A percentile compares a stretch with the other conserved stretches of the same genome.
These are phyloP conservation scores for Eretmochelys imbricata DNA, from an alignment of 2,113 vertebrate species.

Conservation along the genomic window DNA sequence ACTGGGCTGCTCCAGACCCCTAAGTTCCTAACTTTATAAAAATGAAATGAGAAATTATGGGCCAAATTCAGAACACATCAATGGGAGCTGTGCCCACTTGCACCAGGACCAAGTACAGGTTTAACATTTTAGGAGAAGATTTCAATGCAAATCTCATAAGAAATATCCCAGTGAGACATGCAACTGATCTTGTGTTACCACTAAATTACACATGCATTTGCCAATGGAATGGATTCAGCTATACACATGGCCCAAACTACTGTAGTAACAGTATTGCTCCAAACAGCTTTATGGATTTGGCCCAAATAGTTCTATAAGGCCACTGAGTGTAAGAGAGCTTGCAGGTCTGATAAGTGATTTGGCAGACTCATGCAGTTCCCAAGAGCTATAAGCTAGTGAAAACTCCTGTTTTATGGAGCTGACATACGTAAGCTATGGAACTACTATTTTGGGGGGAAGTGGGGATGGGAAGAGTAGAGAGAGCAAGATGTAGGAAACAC, in stretches of 20 bases:
- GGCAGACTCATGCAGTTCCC: neutral
- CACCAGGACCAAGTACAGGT: neutral
- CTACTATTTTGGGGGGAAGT: neutral
- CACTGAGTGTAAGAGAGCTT: neutral
- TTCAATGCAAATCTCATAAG: neutral
- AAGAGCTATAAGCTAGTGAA: neutral
- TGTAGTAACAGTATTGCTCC: neutral
- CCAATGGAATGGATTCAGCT: neutral
- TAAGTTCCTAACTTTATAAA: neutral
- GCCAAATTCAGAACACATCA: neutral
- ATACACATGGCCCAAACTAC: fast-evolving
- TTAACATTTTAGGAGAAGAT: neutral
- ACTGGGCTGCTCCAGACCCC: neutral
- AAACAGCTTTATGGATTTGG: neutral
- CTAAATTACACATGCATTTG: too few species aligned
- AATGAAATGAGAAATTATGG: neutral
- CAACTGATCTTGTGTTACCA: fast-evolving
- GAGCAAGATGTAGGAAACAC: neutral
- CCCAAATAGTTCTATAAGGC: neutral
- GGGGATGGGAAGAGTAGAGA: neutral
- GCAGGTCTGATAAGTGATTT: neutral
- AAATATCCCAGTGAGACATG: fast-evolving
- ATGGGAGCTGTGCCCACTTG: neutral
- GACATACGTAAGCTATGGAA: neutral
- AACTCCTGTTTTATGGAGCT: neutral